phyloP scores from a whole-genome alignment of 2,113 vertebrate species.

The Cephalophus harveyi region DNA sequence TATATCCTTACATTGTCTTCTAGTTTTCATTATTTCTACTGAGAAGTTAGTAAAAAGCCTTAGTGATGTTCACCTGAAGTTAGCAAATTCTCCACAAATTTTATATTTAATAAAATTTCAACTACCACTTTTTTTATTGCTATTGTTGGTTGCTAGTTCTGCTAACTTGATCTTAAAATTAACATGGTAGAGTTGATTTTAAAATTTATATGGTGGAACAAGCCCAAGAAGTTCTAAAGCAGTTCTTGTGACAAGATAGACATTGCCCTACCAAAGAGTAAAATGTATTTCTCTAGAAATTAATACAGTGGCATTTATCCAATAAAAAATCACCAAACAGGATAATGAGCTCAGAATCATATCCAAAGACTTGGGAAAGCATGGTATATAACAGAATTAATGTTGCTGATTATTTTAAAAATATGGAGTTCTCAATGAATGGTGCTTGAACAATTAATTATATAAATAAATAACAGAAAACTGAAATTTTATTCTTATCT shows the following conservation, averaged over 20 bases:
- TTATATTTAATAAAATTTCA: background rate
- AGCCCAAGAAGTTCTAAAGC: background rate
- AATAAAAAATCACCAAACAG: background rate
- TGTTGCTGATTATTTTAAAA: background rate
- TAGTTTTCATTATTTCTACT: background rate
- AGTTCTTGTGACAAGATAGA: background rate
- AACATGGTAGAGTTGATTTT: background rate
- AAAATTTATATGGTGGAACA: background rate
- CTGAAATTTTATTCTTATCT: background rate
- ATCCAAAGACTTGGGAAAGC: background rate
- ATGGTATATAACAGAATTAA: background rate
- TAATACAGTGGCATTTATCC: background rate
- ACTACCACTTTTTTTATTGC: background rate
- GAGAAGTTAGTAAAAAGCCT: background rate
- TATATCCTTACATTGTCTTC: background rate
- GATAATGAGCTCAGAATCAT: background rate
- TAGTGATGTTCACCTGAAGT: background rate
- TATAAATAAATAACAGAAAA: background rate
- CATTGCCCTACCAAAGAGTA: background rate
- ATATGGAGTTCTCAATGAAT: background rate
- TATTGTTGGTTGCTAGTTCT: background rate
- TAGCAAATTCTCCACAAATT: background rate
- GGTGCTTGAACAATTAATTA: background rate
- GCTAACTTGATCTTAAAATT: background rate
- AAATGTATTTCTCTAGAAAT: background rate